Base-by-base conservation (phyloP, 92 coral and sea anemone species). In the Epizoanthus ramosus region DNA sequence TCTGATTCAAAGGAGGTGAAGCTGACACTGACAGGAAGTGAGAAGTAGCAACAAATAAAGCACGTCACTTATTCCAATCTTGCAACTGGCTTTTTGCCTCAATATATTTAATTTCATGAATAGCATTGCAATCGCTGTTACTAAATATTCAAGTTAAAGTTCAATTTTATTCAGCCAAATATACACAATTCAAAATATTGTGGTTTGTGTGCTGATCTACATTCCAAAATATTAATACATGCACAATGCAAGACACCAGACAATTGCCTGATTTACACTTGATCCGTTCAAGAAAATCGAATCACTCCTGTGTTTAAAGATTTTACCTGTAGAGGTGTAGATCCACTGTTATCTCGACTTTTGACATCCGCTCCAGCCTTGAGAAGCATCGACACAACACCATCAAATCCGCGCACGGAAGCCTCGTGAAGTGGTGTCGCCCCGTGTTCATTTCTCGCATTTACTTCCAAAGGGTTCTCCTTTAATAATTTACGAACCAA, bases 351-450 rank as follows among this genome's bases (percentile, higher is more conserved):
- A 74, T 96, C 98, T 73, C 94, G 83, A 52, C 96, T 80, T 74
- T 93, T 94, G 2, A 94, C 93, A 83, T 96, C 95, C 37, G 99
- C 99, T 75, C 92, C 89, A 75, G 90, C 81, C 59, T 94, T 91
- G 37, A 94, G 85, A 63, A 96, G 84, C 63, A 94, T 64, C 12
- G 63, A 83, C 1, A 91, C 94, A 60, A 96, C 85, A 19, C 91
- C 98, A 43, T 91, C 92, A 41, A 79, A 53, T 0, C 99, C 99
- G 3, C 80, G 90, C 15, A 80, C 58, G 28, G 94, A 86, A 15
- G 99, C 97, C 58, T 90, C 80, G 77, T 96, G 99, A 8, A 96
- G 80, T 21, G 99, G 93, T 3, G 97, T 92, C 21, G 91, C 79
- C 16, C 99, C 99, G 23, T 89, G 89, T 68, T 96, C 98, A 80